Evolutionary conservation across 2,113 vertebrate genomes (phyloP), one percentile per base, ranked within the genome.

Genomic region (Perca fluviatilis): DNA sequence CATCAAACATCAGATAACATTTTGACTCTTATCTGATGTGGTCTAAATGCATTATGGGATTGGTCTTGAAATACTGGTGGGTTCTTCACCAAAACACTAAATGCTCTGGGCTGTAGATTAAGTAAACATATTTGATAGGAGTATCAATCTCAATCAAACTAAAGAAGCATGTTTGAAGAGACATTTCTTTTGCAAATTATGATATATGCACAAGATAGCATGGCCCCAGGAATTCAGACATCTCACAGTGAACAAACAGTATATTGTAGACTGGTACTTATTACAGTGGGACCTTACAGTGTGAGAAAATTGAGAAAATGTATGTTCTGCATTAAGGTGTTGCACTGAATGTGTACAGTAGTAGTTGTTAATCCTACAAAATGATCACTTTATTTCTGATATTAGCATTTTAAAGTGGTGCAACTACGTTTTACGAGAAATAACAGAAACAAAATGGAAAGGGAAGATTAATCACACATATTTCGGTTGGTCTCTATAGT

Each of bases 1-100:
- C 43, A 65, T 77, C 56, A 63, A 53, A 56, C 18, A 79, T 73
- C 65, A 57, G 60, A 57, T 30, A 63, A 0, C 14, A 36, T 58
- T 78, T 6, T 6, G 51, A 25, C 40, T 60, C 27, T 82, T 57
- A 72, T 21, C 54, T 58, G 13, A 46, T 62, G 6, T 54, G 30
- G 6, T 25, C 27, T 67, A 8, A 63, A 67, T 75, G n/a, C 36
- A 58, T 57, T n/a, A 65, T 66, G 43, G 21, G 56, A 30, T 21
- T 50, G 58, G 16, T 68, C 25, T 40, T 51, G 11, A 69, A 53
- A 33, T 63, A 62, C 14, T 9, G 12, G 13, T 50, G 10, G 16
- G 54, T 68, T 74, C 25, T 53, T 75, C 36, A 71, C 25, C 56
- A 58, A 30, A 62, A 70, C 12, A 25, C 4, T 46, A 10, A 74